Base-by-base conservation (phyloP, 1,140 invertebrate genomes). In the Ceratosolen fusciceps region DNA sequence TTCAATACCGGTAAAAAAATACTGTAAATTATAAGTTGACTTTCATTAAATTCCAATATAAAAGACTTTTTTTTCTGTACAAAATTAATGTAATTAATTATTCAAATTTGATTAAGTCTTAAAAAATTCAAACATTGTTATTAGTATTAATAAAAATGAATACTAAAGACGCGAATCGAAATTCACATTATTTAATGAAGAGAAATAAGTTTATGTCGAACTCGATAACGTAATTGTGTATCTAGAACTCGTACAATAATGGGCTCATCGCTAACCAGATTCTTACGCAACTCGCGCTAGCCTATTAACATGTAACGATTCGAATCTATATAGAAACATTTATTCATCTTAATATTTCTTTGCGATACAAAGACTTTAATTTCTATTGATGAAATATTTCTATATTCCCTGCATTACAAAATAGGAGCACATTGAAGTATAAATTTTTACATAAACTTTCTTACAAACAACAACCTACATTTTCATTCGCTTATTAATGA, bases 201-300 rank as follows among this genome's bases (percentile, higher is more conserved):
- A 43, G 19, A 31, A 29, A 19, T 8, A 52, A 34, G 62, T 4
- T 26, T 24, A 76, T 56, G 24, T 5, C 1, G 39, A 19, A 56
- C 49, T 77, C 29, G 14, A 43, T 9, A 43, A 49, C 24, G 34
- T 12, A 68, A 26, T 62, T 34, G 26, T 34, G 39, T 52, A 34
- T 34, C 34, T 79, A 49, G 74, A 83, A 81, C 68, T 70, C 75
- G 49, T 81, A 81, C 80, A 81, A 81, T 65, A 62, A 43, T 74
- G 65, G 24, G 26, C 14, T 47, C 37, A 24, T 52, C 74, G 68
- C 80, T 83, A 83, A 83, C 79, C 54, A 83, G 80, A 83, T 83
- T 83, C 65, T 83, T 83, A 75, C 79, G 74, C 49, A 83, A 83
- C 62, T 65, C 3, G 1, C 5, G 10, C 43, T 52, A 65, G 74